Conservation (phyloP, 2,888 invertebrate genomes). For the Elysia crispata region DNA sequence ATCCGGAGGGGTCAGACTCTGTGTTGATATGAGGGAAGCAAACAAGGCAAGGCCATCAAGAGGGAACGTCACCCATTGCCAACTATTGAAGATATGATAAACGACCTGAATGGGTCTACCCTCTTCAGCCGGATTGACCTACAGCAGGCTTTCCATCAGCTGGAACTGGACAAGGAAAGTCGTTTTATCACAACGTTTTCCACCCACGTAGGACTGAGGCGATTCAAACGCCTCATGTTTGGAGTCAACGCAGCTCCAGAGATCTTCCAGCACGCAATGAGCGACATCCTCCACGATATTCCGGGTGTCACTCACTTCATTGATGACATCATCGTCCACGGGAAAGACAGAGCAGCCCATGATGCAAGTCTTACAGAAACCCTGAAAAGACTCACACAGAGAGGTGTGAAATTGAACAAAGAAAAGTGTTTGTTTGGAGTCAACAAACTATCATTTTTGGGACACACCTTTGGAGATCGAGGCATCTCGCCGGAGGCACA, state of each 20-base stretch:
- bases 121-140: conserved; percentile 60
- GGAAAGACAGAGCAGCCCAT: conserved; percentile 62
- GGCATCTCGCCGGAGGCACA: conserved; percentile 15
- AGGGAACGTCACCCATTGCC: conserved; percentile 53
- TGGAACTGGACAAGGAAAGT: conserved; percentile 59
- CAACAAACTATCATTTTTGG: conserved; percentile 15
- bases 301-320: conserved; percentile 72
- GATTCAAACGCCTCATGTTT: conserved; percentile 59
- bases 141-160: conserved; percentile 57
- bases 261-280: conserved; percentile 76
- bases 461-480: background rate
- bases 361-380: background rate
- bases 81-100: conserved; percentile 54
- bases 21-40: conserved; percentile 57
- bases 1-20: conserved; percentile 35
- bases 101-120: conserved; percentile 56
- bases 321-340: conserved; percentile 76
- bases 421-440: conserved; percentile 16
- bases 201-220: conserved; percentile 57
- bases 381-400: conserved; percentile 3
- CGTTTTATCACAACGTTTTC: conserved; percentile 57
- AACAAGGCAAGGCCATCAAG: conserved; percentile 57
- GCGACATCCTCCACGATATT: conserved; percentile 68
- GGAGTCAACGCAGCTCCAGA: conserved; percentile 76
- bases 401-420: conserved; percentile 21